Percentiles rank a stretch among this genome's conserved stretches.
Conservation (phyloP, 2,888 invertebrate genomes). For the Sialis lutaria region DNA sequence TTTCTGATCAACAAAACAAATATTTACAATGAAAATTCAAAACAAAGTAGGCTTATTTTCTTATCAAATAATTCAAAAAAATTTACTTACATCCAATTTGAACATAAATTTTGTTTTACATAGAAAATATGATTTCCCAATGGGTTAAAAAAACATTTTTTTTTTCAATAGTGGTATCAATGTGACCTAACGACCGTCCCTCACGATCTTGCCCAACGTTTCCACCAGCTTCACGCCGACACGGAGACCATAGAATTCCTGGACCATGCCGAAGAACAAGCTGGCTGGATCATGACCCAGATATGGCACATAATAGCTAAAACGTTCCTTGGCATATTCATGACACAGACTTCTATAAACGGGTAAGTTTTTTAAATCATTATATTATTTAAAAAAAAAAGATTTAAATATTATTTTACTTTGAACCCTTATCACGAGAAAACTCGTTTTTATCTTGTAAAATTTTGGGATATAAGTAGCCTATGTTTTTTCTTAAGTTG, state of each 20-base stretch:
- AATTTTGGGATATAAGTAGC: too few relatives aligned
- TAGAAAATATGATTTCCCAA: too few relatives aligned
- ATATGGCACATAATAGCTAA: constrained; percentile 78
- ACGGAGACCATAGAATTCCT: constrained; percentile 58
- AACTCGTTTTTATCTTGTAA: too few relatives aligned
- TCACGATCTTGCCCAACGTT: constrained; percentile 34
- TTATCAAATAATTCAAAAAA: too few relatives aligned
- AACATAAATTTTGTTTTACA: too few relatives aligned
- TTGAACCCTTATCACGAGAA: too few relatives aligned
- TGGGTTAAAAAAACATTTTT: constrained; percentile 5
- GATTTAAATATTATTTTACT: too few relatives aligned
- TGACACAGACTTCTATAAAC: constrained; percentile 91
- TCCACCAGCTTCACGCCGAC: constrained; percentile 51
- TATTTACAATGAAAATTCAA: too few relatives aligned
- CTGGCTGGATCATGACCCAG: constrained; percentile 75
- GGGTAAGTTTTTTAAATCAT: constrained; percentile 42
- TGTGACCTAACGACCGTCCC: constrained; percentile 38
- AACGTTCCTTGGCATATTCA: constrained; percentile 71
- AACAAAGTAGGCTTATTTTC: too few relatives aligned
- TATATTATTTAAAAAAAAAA: neutral
- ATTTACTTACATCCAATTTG: too few relatives aligned
- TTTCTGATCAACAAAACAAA: too few relatives aligned
- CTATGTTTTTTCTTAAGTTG: too few relatives aligned
- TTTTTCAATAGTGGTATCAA: constrained; percentile 50
- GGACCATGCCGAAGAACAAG: constrained; percentile 55